Evolutionary conservation across 2,797 vertebrate genomes (phyloP), one percentile per base, ranked within the genome.

Genomic region (Clarias pachynema): DNA sequence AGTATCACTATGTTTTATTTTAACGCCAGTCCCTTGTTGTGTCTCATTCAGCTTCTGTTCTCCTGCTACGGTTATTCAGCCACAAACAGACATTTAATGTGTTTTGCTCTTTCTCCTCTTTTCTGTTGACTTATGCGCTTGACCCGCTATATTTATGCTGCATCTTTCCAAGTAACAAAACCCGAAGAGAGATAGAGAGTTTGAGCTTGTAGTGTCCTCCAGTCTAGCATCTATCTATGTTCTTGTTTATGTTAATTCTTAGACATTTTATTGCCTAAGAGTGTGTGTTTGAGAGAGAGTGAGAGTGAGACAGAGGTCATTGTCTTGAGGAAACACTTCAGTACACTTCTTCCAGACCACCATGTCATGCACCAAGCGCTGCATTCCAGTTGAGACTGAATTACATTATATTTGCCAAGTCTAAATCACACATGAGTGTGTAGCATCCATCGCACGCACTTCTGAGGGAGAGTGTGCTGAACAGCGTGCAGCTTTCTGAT

Each of bases 181-280:
- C n/a, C 4, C 5, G 8, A 75, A 49, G 37, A 34, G 82, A 82
- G 70, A 72, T 44, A 81, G 7, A 49, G 18, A 10, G 68, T 40
- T 59, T n/a, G 26, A 62, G 34, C 24, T 82, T 77, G 60, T 53
- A 53, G n/a, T 22, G 62, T 69, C 68, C 62, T 68, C 74, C 26
- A 20, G 5, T 63, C 44, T 26, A 91, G 84, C 88, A 88, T 92
- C 91, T 79, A 62, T 79, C 75, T 91, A 93, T 91, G 89, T 88
- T 84, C 69, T 63, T 34, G 31, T 86, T 84, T 84, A 83, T 79
- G 81, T 57, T 68, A 26, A 44, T 81, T 78, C 29, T 83, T 81
- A 49, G 63, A 88, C 26, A 56, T 60, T 73, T 44, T 12, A 80
- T 85, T 85, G 79, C 79, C 56, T 53, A 40, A 84, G 77, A 81